Evolutionary conservation across 1,140 invertebrate species (phyloP).

Genomic region (Brachionus sp.): DNA sequence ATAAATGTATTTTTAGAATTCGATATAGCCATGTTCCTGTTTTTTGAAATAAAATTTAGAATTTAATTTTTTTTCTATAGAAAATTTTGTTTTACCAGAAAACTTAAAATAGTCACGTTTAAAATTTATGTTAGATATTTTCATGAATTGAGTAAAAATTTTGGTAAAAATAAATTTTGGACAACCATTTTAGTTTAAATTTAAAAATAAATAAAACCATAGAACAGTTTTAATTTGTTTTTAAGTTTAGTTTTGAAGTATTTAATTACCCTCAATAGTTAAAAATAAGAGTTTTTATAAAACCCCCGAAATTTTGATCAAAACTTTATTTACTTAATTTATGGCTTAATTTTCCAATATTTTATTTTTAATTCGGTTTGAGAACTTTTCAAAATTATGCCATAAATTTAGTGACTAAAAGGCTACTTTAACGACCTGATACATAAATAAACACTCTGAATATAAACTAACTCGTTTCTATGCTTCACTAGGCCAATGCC

Average conservation of each 20-base stretch:
- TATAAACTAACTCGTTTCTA: not conserved
- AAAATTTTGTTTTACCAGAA: no score
- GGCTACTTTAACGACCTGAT: not conserved
- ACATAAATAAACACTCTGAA: not conserved
- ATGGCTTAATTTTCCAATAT: not conserved
- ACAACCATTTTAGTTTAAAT: not conserved
- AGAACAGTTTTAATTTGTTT: not conserved
- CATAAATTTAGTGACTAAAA: not conserved
- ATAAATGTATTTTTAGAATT: no score
- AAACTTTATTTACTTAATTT: not conserved
- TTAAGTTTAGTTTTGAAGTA: not conserved
- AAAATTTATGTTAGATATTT: not conserved
- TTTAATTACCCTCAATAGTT: constrained; percentile 31
- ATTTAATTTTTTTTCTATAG: no score
- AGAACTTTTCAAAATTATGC: not conserved
- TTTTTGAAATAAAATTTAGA: no score
- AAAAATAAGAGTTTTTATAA: not conserved
- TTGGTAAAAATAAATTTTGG: not conserved
- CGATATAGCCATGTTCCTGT: no score
- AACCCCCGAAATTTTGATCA: not conserved
- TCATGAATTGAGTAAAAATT: not conserved
- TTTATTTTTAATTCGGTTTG: not conserved
- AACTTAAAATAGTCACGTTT: not conserved
- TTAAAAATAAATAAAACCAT: not conserved
- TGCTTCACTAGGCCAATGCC: not conserved